Percentiles rank a stretch among this genome's conserved stretches.
Conservation (phyloP, 2,888 invertebrate genomes). For the Anarsia innoxiella region DNA sequence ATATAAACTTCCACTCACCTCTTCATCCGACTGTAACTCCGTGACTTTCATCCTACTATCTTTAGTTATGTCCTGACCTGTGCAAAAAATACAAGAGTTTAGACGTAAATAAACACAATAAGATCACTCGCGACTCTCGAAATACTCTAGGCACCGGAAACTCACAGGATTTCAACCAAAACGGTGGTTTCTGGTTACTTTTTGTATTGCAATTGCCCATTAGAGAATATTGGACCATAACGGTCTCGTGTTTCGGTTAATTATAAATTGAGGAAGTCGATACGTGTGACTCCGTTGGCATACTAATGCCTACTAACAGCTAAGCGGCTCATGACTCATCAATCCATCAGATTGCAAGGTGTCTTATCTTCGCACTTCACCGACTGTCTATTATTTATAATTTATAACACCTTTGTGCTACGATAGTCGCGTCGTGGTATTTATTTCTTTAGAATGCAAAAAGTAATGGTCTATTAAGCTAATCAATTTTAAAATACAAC, state of each 20-base stretch:
- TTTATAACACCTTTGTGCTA: too few species aligned
- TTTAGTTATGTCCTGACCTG: conserved; percentile 71
- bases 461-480: too few species aligned
- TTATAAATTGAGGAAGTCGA: conserved; percentile 29
- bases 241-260: conserved; percentile 32
- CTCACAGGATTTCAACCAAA: conserved; percentile 58
- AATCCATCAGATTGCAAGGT: conserved; percentile 55
- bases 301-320: conserved; percentile 55
- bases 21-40: conserved; percentile 63
- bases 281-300: conserved; percentile 42
- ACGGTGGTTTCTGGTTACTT: conserved; percentile 37
- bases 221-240: conserved; percentile 46
- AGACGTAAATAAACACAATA: conserved; percentile 39
- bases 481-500: too few species aligned
- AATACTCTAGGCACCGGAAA: too few species aligned
- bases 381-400: too few species aligned
- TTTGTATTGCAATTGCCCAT: conserved; percentile 59
- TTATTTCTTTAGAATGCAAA: too few species aligned
- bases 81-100: conserved; percentile 40
- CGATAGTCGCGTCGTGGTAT: too few species aligned
- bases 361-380: conserved; percentile 42
- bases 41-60: conserved; percentile 70
- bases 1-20: conserved; percentile 38
- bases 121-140: conserved; percentile 11
- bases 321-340: conserved; percentile 1